Evolutionary conservation across 2,888 invertebrate species (phyloP).

Genomic region (Pyrrhia umbra): DNA sequence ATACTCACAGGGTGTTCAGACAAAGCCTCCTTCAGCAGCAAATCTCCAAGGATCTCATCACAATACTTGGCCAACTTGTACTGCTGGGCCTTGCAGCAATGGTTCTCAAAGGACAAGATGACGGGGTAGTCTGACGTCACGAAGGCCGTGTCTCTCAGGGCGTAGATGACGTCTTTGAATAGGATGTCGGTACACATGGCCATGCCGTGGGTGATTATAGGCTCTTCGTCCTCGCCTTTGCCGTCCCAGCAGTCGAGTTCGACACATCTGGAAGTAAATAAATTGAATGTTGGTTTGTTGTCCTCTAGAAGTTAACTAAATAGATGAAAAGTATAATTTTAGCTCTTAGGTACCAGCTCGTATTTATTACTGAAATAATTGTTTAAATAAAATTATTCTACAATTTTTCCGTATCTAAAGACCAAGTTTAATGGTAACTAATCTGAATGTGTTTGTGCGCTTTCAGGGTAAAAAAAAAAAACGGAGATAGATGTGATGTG

Average conservation of each 20-base stretch:
- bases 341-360: too few species aligned
- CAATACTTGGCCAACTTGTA: conserved; percentile 99
- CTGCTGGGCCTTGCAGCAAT: conserved; percentile 99
- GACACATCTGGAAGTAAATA: conserved; percentile 93
- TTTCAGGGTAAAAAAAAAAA: too few species aligned
- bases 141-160: conserved; percentile 99
- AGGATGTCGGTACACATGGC: conserved; percentile 99
- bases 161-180: conserved; percentile 99
- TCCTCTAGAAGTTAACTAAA: not conserved
- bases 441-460: too few species aligned
- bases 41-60: conserved; percentile 98
- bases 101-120: conserved; percentile 99
- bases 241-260: conserved; percentile 99
- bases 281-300: too few species aligned
- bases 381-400: too few species aligned
- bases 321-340: too few species aligned
- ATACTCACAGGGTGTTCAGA: conserved; percentile 95
- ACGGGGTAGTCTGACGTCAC: conserved; percentile 99
- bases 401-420: too few species aligned
- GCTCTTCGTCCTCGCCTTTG: conserved; percentile 99
- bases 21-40: conserved; percentile 96
- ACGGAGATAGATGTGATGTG: too few species aligned
- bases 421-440: too few species aligned
- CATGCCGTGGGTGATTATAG: conserved; percentile 99
- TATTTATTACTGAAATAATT: too few species aligned